Base-by-base conservation (phyloP, 2,113 vertebrate genomes). In the Dicrurus megarhynchus region DNA sequence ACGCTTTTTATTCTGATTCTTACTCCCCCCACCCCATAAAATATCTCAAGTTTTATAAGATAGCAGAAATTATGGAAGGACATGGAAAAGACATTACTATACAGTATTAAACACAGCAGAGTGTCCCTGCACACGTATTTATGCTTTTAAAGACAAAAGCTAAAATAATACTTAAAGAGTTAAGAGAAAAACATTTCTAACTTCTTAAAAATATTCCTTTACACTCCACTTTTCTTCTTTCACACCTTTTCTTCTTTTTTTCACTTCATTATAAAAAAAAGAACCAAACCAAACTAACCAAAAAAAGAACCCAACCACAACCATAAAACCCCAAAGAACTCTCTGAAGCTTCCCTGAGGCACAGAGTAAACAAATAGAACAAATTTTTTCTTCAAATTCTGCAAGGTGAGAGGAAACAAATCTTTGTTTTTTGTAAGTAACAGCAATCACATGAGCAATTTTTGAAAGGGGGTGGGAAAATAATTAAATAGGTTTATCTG, bases 61-160 rank as follows among this genome's bases (percentile, higher is more conserved):
- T 81, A 97, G 78, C 37, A 79, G 35, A 93, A 74, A 42, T 88
- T 63, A 81, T 7, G 35, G 81, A 81, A 88, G 87, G 50, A 61
- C 35, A 74, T 85, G 93, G 94, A 93, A 96, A 97, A 96, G 46
- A 91, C 82, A 95, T 96, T 96, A 95, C 23, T 89, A 9, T 32
- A 23, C 6, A 65, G 28, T 32, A 61, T 21, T 89, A 87, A 82
- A 75, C 41, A 42, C 20, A 75, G 17, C 27, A 44, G 41, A 42
- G 41, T 50, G 30, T 55, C 84, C 28, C 0, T 68, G 41, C 73
- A 78, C n/a, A 71, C 1, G 1, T 50, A 89, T 50, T 82, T 60
- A 33, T 42, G 27, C 32, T 74, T 73, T 77, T 52, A 73, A 84
- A 82, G 24, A 93, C 47, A 89, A 82, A 70, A 56, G 7, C 46